Percentiles rank a stretch among this genome's conserved stretches.
Conservation (phyloP, 2,113 vertebrate genomes). For the Crotalus horridus region DNA sequence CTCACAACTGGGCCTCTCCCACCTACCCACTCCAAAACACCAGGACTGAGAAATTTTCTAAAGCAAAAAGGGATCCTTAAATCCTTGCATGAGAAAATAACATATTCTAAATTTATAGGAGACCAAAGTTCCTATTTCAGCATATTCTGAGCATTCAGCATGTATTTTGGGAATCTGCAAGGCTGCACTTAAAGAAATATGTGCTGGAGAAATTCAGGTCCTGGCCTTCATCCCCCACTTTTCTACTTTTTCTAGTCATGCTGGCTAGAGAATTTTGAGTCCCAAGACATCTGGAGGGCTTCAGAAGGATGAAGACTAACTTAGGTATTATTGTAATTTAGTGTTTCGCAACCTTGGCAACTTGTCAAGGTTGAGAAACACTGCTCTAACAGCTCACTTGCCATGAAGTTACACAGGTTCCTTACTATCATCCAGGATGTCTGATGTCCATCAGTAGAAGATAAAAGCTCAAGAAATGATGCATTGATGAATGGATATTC, state of each 20-base stretch:
- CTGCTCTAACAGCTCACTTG: background rate
- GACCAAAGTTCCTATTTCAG: conserved; percentile 58
- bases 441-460: background rate
- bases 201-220: conserved; percentile 50
- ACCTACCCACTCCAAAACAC: conserved; percentile 54
- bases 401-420: background rate
- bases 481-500: background rate
- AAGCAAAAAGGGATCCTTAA: conserved; percentile 3
- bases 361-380: background rate
- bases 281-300: background rate
- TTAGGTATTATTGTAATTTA: background rate
- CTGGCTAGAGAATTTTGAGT: background rate
- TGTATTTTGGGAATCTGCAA: conserved; percentile 55
- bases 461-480: background rate
- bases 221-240: background rate
- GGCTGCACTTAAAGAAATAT: conserved; percentile 46
- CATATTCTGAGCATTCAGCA: conserved; percentile 42
- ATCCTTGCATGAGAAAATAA: conserved; percentile 53
- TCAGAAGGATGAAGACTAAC: background rate
- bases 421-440: background rate
- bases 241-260: conserved; percentile 20
- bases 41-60: conserved; percentile 32
- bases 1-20: conserved; percentile 55
- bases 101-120: conserved; percentile 59
- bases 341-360: background rate